These are phyloP conservation scores for Pelecanoides urinatrix DNA, from an alignment of 2,113 vertebrate species.

Conservation along the genomic window DNA sequence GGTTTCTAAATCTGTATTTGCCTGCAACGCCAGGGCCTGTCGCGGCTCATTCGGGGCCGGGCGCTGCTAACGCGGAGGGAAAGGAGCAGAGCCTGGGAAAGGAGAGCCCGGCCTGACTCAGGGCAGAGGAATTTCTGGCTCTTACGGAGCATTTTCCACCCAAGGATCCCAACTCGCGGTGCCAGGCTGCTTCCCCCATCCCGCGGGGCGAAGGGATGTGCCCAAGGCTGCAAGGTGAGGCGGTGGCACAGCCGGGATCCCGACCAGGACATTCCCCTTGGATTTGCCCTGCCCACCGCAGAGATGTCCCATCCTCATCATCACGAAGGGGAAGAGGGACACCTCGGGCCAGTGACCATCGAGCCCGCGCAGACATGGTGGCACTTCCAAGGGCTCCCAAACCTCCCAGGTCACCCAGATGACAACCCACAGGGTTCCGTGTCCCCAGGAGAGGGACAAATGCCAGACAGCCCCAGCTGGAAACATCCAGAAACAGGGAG, in stretches of 20 bases:
- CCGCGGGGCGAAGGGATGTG: background rate
- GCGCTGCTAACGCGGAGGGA: background rate
- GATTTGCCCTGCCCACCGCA: background rate
- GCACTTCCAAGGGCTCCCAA: background rate
- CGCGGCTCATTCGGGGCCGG: background rate
- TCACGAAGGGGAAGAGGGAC: rapidly evolving
- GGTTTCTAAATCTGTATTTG: background rate
- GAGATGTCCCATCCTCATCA: background rate
- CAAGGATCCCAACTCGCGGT: background rate
- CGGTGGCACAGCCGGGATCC: background rate
- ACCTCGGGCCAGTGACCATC: rapidly evolving
- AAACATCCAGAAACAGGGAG: background rate
- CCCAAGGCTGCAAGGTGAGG: background rate
- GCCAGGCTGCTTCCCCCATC: background rate
- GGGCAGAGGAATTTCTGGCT: conserved; percentile 8
- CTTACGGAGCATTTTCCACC: background rate
- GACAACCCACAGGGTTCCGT: rapidly evolving
- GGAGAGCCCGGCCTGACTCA: background rate
- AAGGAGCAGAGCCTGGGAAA: background rate
- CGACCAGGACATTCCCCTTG: background rate
- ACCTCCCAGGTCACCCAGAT: background rate
- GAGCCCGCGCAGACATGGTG: rapidly evolving
- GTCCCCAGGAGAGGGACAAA: background rate
- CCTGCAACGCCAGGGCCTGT: background rate
- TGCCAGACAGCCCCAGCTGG: background rate